Conservation (phyloP, 1,140 invertebrate species). For the Drosophila takahashii region DNA sequence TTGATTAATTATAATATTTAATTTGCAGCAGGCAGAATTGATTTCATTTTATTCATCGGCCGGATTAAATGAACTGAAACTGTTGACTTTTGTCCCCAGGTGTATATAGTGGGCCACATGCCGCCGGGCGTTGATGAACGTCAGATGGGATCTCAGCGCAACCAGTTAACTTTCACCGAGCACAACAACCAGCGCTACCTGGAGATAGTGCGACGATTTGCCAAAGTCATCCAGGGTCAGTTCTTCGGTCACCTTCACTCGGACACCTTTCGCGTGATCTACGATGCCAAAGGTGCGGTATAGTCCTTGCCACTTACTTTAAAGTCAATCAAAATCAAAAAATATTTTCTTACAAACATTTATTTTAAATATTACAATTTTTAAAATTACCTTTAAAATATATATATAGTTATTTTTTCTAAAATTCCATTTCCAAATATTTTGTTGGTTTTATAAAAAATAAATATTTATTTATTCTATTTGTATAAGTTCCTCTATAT, state of each 20-base stretch:
- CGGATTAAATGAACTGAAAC: conserved; percentile 10
- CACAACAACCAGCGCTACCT: conserved; percentile 90
- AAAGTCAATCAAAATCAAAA: too few relatives aligned
- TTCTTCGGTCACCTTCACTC: conserved; percentile 97
- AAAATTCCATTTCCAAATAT: too few relatives aligned
- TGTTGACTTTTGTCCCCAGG: conserved; percentile 86
- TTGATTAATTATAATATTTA: conserved; percentile 58
- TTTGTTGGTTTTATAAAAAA: too few relatives aligned
- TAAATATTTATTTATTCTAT: too few relatives aligned
- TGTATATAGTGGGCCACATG: conserved; percentile 95
- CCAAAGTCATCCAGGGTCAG: conserved; percentile 93
- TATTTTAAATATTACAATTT: too few relatives aligned
- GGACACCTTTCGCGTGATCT: conserved; percentile 94
- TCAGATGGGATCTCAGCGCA: conserved; percentile 87
- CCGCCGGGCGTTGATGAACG: conserved; percentile 94
- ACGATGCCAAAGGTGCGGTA: conserved; percentile 87
- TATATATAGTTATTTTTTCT: too few relatives aligned
- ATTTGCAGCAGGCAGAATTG: conserved; percentile 29
- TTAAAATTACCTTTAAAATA: too few relatives aligned
- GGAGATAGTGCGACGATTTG: conserved; percentile 89
- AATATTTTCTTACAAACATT: too few relatives aligned
- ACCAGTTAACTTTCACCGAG: conserved; percentile 87
- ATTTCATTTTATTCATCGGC: conserved; percentile 10
- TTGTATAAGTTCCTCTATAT: too few relatives aligned
- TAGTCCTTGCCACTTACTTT: too few relatives aligned